Conservation (phyloP, 2,113 vertebrate species). For the Phoxinus phoxinus region DNA sequence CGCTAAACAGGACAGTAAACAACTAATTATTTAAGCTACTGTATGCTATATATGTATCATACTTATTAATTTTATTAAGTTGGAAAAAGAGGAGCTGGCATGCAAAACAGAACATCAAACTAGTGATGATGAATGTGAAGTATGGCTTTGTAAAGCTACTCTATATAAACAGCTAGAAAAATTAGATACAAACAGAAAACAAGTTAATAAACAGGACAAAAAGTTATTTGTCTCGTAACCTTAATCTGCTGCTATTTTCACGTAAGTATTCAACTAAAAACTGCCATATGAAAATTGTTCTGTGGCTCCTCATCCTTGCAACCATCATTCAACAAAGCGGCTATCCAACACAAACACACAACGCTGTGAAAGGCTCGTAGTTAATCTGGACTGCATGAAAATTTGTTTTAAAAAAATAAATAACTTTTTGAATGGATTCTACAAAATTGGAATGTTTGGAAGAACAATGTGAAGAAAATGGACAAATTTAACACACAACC, state of each 20-base stretch:
- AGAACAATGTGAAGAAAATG: conserved; percentile 29
- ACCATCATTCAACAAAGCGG: background rate
- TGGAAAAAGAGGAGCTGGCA: background rate
- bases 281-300: background rate
- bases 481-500: conserved; percentile 42
- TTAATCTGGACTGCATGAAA: conserved; percentile 35
- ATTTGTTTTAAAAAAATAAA: conserved; percentile 22
- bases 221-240: background rate
- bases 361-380: background rate
- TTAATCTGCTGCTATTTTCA: background rate
- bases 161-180: background rate
- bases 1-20: background rate
- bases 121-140: background rate
- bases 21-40: background rate
- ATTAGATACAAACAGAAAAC: background rate
- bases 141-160: background rate
- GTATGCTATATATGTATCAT: background rate
- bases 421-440: conserved; percentile 39
- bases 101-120: background rate
- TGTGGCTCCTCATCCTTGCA: background rate
- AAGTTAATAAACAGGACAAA: background rate
- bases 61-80: background rate
- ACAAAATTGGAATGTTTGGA: conserved; percentile 29
- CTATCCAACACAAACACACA: background rate
- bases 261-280: background rate